Percentiles rank a stretch among this genome's conserved stretches.
Conservation (phyloP, 2,113 vertebrate species). For the Phainopepla nitens region DNA sequence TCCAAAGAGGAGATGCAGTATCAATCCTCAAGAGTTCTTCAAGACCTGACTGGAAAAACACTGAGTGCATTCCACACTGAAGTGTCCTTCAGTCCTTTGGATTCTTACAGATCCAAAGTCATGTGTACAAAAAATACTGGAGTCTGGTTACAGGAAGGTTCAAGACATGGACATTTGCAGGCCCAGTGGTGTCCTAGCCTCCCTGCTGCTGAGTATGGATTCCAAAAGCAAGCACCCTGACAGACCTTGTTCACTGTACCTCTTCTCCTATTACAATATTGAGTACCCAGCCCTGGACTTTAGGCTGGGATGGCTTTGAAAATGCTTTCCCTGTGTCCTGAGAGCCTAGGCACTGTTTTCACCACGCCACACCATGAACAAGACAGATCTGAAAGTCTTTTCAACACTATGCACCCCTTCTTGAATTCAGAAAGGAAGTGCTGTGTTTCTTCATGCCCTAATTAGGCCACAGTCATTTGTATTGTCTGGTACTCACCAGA, state of each 20-base stretch:
- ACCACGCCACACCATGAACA: neutral
- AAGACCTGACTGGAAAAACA: neutral
- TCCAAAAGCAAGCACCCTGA: neutral
- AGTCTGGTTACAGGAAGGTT: neutral
- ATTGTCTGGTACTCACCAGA: neutral
- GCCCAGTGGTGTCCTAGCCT: neutral
- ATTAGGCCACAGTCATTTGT: neutral
- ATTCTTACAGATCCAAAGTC: neutral
- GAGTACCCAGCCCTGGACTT: neutral
- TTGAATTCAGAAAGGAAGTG: neutral
- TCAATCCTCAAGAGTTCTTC: neutral
- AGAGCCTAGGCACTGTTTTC: neutral
- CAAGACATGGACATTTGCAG: rapidly evolving
- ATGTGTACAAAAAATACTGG: rapidly evolving
- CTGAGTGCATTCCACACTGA: neutral
- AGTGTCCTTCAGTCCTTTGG: neutral
- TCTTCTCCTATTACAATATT: neutral
- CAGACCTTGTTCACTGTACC: rapidly evolving
- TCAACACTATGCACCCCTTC: neutral
- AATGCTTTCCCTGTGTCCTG: neutral
- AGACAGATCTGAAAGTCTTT: neutral
- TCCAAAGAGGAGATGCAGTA: neutral
- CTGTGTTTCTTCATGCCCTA: neutral
- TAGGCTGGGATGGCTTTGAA: neutral
- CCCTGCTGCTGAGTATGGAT: neutral